Evolutionary conservation across 2,888 invertebrate species (phyloP).

Genomic region (Podotricha telesiphe): DNA sequence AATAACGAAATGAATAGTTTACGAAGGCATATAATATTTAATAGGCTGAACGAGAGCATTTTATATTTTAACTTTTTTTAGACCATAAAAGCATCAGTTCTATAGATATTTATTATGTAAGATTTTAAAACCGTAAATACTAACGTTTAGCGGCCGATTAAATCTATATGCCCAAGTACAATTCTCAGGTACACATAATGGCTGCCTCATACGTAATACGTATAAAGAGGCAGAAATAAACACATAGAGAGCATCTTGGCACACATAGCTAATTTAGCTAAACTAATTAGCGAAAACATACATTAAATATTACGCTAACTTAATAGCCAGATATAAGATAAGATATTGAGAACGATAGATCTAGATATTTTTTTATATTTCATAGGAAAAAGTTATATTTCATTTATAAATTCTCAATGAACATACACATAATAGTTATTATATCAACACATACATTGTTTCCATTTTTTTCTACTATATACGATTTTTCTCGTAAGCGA

Average conservation of each 20-base stretch:
- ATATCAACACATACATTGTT: not conserved
- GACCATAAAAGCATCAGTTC: too few relatives aligned
- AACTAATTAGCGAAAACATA: constrained; percentile 34
- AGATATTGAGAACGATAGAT: constrained; percentile 33
- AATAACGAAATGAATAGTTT: not conserved
- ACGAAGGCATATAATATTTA: not conserved
- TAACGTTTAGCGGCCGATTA: not conserved
- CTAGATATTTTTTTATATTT: not conserved
- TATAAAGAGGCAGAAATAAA: constrained; percentile 12
- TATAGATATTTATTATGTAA: too few relatives aligned
- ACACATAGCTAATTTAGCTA: constrained; percentile 32
- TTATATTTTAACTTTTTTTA: not conserved
- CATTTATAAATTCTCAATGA: constrained; percentile 6
- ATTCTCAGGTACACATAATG: constrained; percentile 26
- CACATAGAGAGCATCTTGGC: constrained; percentile 41
- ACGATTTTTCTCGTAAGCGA: not conserved
- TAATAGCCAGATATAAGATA: constrained; percentile 23
- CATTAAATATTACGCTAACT: constrained; percentile 29
- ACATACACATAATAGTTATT: constrained; percentile 2
- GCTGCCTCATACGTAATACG: constrained; percentile 14
- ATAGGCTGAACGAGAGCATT: not conserved
- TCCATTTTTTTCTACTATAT: not conserved
- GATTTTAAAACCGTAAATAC: too few relatives aligned
- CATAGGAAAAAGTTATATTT: constrained; percentile 7
- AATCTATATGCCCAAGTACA: not conserved